Base-by-base conservation (phyloP, 2,888 invertebrate species). In the Darwinula stevensoni region DNA sequence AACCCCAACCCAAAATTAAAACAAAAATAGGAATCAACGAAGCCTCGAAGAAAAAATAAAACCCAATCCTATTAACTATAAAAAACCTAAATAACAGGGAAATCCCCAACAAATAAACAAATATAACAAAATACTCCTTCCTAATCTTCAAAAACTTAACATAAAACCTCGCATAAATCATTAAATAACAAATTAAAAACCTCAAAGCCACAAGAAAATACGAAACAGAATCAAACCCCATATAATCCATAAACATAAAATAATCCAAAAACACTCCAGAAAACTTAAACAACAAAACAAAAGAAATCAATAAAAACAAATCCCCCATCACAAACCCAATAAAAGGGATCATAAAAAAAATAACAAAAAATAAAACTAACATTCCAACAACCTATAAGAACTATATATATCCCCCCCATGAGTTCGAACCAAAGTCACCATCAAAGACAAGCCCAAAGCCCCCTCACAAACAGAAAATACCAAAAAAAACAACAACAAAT, bases 21-120 rank as follows among this genome's bases (percentile, higher is more conserved):
- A 67, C 45, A 49, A 67, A 57, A 13, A 61, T 63, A 12, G 66
- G 67, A 53, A 69, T 61, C 50, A 68, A 55, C 3, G 63, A 63
- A 3, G 56, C 49, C 36, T 68, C 67, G 64, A 68, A 70, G 59
- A 62, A 63, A 49, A 67, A 53, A 61, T 66, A 68, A 61, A 68
- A 67, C 43, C 58, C 41, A 53, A 67, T 55, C 46, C 65, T 52
- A 58, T 59, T 62, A 47, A 56, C 47, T 4, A 49, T 46, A 35
- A 47, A 52, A 62, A 67, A 66, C 47, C 57, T 58, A 41, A 61
- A 40, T 51, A 52, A 47, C 49, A 65, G 57, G 43, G 58, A 51
- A 42, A 62, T 39, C 45, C 35, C 16, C 14, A 62, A 45, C 47
- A 64, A 54, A 39, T 60, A 39, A 41, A 60, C 37, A 43, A 61